Evolutionary conservation across 2,113 vertebrate species (phyloP), one percentile per base, ranked within the genome.

Genomic region (Onychostoma macrolepis): DNA sequence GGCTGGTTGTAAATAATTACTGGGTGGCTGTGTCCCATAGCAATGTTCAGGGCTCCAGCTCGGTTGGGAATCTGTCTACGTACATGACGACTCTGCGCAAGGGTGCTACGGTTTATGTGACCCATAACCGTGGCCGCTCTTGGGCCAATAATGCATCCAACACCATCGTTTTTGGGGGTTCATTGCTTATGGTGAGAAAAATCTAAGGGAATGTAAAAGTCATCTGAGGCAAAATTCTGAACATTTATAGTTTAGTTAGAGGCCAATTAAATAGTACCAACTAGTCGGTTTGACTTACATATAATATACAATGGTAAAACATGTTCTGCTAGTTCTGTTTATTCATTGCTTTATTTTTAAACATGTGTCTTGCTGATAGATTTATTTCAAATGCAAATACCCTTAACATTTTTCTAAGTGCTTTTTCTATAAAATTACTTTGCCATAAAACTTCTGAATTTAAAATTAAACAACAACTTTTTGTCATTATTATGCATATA

Each of bases 1-100:
- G 91, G 90, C 90, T 92, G 2, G 88, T 91, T 6, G 74, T 92
- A 36, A 93, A 93, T 24, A 21, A 81, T 26, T 91, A 93, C 78
- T 91, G 90, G 90, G 89, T 91, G 63, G 41, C 88, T 38, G n/a
- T 88, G 33, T 90, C 91, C 50, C 87, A 78, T 75, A 90, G 89
- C 11, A 56, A 26, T 3, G 19, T 91, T 74, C 19, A 80, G 4
- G 36, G 69, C 3, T 58, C 86, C 5, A 86, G 87, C 43, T 82
- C 88, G 7, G 86, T 92, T 3, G 87, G 90, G 11, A 86, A 63
- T 67, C 72, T 90, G 15, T 84, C 80, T 13, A 90, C 86, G 0
- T 89, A 90, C 84, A 91, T 91, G 90, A 80, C 81, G 43, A 80
- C 76, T 50, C 71, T 90, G 53, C 86, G 81, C 83, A 90, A 45